phyloP scores from a whole-genome alignment of 23 tunicate species.

The Halocynthia aurantium region DNA sequence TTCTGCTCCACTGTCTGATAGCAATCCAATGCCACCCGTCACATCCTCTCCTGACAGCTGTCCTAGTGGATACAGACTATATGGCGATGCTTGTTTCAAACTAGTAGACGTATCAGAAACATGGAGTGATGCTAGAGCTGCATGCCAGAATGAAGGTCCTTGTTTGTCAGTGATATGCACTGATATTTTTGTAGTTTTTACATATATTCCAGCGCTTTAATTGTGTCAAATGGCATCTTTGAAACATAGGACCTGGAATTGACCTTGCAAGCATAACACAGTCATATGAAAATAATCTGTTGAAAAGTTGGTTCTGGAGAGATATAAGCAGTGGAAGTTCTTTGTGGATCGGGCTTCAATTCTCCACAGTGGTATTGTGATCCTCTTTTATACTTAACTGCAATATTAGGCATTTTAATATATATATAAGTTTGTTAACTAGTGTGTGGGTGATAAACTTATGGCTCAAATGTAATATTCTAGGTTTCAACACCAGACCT shows the following conservation, averaged over 20 bases:
- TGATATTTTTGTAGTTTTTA: background rate
- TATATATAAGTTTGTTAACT: no score
- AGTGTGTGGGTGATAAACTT: no score
- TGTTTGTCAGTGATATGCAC: background rate
- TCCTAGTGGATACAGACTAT: slow-evolving; percentile 30
- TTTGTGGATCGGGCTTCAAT: slow-evolving; percentile 52
- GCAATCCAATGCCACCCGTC: slow-evolving; percentile 15
- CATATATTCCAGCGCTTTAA: no score
- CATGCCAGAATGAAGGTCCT: slow-evolving; percentile 49
- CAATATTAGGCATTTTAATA: no score
- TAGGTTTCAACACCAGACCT: no score
- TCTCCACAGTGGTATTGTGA: slow-evolving; percentile 14
- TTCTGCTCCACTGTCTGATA: slow-evolving; percentile 7
- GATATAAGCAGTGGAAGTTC: slow-evolving; percentile 23
- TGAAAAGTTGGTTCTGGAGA: slow-evolving; percentile 62
- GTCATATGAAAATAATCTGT: slow-evolving; percentile 57
- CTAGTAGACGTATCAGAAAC: slow-evolving; percentile 18
- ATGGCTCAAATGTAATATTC: no score
- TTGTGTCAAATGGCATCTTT: no score
- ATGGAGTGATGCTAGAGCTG: slow-evolving; percentile 17
- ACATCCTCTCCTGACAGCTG: slow-evolving; percentile 21
- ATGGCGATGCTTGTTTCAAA: slow-evolving; percentile 58
- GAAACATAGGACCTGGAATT: background rate
- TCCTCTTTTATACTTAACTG: background rate
- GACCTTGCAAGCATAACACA: slow-evolving; percentile 32